A percentile compares a stretch with the other conserved stretches of the same genome.
These are phyloP conservation scores for Athrips mouffetella DNA, from an alignment of 2,888 invertebrate genomes.

Conservation along the genomic window DNA sequence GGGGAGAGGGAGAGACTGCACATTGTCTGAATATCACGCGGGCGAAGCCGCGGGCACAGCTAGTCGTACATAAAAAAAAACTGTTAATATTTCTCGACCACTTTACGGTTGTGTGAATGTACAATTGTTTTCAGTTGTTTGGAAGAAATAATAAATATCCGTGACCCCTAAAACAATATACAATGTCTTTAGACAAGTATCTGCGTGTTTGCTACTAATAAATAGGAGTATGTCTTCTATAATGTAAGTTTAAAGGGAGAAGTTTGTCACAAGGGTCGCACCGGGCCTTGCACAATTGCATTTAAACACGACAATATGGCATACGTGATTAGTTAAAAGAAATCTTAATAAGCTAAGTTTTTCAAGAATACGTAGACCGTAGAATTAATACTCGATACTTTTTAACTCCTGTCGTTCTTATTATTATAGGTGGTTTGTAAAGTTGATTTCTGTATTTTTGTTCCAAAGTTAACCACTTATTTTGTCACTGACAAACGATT, in stretches of 20 bases:
- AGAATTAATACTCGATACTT: too few relatives aligned
- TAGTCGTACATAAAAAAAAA: too few relatives aligned
- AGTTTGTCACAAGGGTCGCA: constrained; percentile 43
- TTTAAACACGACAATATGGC: constrained; percentile 52
- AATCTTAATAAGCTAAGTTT: constrained; percentile 4
- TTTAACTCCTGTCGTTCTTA: too few relatives aligned
- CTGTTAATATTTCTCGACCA: constrained; percentile 1
- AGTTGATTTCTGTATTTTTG: too few relatives aligned
- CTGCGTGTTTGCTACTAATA: constrained; percentile 53
- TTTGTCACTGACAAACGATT: too few relatives aligned
- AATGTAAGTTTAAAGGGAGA: constrained; percentile 42
- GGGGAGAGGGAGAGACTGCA: too few relatives aligned
- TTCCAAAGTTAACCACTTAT: too few relatives aligned
- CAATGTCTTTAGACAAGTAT: constrained; percentile 6
- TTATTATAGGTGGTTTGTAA: too few relatives aligned
- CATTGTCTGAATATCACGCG: too few relatives aligned
- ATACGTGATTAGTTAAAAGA: constrained; percentile 22
- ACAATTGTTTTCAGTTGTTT: constrained; percentile 3
- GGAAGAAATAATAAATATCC: constrained; percentile 4
- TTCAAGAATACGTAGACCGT: too few relatives aligned
- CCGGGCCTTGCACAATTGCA: constrained; percentile 37
- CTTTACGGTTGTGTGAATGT: constrained; percentile 7
- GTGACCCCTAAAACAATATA: constrained; percentile 9
- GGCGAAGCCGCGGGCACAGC: too few relatives aligned
- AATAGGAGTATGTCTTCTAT: constrained; percentile 46